Evolutionary conservation across 2,797 vertebrate genomes (phyloP).

Genomic region (Rhincodon typus): DNA sequence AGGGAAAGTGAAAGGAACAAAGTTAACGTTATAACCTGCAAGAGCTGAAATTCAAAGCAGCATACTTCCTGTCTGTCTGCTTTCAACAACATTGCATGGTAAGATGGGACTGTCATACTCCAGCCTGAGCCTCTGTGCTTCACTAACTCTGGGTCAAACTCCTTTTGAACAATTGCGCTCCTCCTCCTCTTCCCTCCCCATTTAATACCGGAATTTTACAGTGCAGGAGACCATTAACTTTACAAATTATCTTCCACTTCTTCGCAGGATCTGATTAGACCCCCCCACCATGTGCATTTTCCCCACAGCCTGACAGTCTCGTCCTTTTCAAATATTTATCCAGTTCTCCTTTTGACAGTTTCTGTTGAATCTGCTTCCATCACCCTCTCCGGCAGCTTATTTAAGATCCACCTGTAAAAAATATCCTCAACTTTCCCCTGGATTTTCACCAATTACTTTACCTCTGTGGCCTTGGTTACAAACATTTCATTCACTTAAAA

Average conservation of each 20-base stretch:
- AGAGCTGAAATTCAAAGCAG: background rate
- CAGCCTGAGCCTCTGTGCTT: background rate
- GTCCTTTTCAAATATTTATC: background rate
- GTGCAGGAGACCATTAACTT: background rate
- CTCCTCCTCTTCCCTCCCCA: background rate
- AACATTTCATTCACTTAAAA: too few relatives aligned
- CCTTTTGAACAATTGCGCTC: background rate
- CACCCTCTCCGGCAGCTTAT: background rate
- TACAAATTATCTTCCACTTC: background rate
- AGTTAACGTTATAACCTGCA: background rate
- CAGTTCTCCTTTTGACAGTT: background rate
- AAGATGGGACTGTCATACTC: background rate
- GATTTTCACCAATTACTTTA: background rate
- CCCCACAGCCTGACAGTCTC: background rate
- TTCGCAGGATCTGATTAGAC: background rate
- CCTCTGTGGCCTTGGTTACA: background rate
- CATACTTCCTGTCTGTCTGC: background rate
- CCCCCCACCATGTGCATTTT: background rate
- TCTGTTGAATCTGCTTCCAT: background rate
- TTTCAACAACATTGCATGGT: background rate
- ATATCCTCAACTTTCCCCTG: background rate
- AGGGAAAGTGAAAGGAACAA: background rate
- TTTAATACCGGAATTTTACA: background rate
- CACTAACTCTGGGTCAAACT: background rate
- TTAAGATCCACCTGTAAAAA: background rate